Evolutionary conservation across 2,888 invertebrate species (phyloP), one percentile per base, ranked within the genome.

Genomic region (Drosophila robusta): DNA sequence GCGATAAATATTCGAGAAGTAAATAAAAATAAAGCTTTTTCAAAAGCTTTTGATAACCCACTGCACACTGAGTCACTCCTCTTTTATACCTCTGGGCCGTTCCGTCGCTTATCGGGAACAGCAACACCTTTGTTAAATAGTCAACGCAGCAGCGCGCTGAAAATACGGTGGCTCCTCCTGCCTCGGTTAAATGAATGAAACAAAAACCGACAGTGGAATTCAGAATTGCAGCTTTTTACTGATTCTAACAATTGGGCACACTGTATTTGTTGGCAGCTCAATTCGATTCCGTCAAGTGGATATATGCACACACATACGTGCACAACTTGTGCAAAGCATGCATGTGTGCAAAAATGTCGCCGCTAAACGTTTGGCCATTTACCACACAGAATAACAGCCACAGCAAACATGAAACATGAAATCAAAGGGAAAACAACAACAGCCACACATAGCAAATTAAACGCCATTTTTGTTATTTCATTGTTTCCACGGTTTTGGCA

Each of bases 391-490:
- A 46, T 52, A 58, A 38, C 51, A 52, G 41, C 42, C 47, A 11
- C 67, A 42, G 16, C 6, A 45, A 51, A 29, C n/a, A n/a, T n/a
- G n/a, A 36, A 34, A 51, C 56, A 49, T 51, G 34, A 49, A 42
- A 42, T 45, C 26, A 60, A 51, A 14, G 56, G 34, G 45, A 67
- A 12, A 47, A 42, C 29, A 55, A 61, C 29, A 52, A 38, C 18
- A 44, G 39, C 11, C 24, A 44, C 49, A 62, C 49, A 44, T 46
- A 60, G 42, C 39, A 32, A 70, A 70, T 67, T 52, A 73, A 47
- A 65, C 69, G 75, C 58, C 61, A 68, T 77, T 58, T 82, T 75
- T 62, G 61, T 52, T 56, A 34, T 41, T 51, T 52, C 55, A 60
- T 63, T 72, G 65, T 66, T 78, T 63, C 41, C 41, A 49, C 32